A percentile compares a stretch with the other conserved stretches of the same genome.
phyloP scores from a whole-genome alignment of 2,888 invertebrate species.

The Drosophila testacea region DNA sequence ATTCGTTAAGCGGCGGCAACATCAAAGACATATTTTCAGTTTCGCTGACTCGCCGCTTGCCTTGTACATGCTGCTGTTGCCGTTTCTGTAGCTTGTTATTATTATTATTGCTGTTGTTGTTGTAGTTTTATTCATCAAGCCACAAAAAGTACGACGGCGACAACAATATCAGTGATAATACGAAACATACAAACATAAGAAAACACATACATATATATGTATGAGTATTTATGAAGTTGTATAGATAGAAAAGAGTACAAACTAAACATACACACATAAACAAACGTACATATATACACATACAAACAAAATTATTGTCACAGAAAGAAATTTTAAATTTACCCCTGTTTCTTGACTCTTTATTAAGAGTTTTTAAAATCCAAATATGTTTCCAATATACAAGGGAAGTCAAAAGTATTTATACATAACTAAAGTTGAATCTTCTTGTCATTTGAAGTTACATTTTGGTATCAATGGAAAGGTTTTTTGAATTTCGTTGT shows the following conservation, averaged over 20 bases:
- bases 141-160: conserved; percentile 43
- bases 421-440: too few relatives aligned
- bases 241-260: background rate
- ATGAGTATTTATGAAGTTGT: conserved; percentile 4
- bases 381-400: too few relatives aligned
- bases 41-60: conserved; percentile 64
- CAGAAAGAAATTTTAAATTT: too few relatives aligned
- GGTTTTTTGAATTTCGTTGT: too few relatives aligned
- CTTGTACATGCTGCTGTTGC: conserved; percentile 40
- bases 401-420: too few relatives aligned
- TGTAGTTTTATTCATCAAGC: conserved; percentile 59
- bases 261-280: background rate
- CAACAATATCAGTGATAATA: conserved; percentile 54
- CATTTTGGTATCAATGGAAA: too few relatives aligned
- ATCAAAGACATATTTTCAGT: conserved; percentile 74
- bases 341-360: too few relatives aligned
- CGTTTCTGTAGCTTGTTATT: conserved; percentile 39
- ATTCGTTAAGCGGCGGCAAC: conserved; percentile 73
- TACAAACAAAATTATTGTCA: background rate
- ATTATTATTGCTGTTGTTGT: conserved; percentile 32
- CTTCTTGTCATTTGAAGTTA: too few relatives aligned
- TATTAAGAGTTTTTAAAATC: too few relatives aligned
- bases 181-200: conserved; percentile 27
- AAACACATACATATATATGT: background rate
- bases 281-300: background rate